These are phyloP conservation scores for Coreius guichenoti DNA, from an alignment of 2,797 vertebrate genomes.

Conservation along the genomic window DNA sequence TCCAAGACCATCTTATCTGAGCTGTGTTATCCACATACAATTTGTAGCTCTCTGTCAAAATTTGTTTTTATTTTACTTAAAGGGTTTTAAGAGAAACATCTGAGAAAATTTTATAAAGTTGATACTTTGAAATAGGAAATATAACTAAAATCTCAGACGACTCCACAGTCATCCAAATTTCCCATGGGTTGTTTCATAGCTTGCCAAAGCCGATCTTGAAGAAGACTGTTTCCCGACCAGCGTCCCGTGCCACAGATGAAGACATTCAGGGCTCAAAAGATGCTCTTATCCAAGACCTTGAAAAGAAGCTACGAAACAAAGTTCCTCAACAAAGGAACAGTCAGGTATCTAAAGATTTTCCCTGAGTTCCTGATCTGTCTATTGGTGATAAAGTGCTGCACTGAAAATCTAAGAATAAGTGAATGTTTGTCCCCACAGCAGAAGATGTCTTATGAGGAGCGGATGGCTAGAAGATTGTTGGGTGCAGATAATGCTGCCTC, in stretches of 20 bases:
- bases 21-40: neutral
- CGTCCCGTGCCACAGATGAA: slow-evolving; percentile 85
- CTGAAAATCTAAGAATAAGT: neutral
- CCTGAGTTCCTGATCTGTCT: neutral
- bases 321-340: slow-evolving; percentile 86
- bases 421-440: slow-evolving; percentile 63
- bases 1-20: neutral
- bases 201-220: slow-evolving; percentile 86
- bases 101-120: neutral
- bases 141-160: neutral
- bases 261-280: slow-evolving; percentile 96
- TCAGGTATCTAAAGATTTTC: slow-evolving; percentile 77
- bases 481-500: slow-evolving; percentile 87
- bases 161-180: neutral
- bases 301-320: slow-evolving; percentile 92
- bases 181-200: slow-evolving; percentile 67
- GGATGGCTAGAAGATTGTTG: slow-evolving; percentile 94
- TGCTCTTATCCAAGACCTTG: slow-evolving; percentile 94
- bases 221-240: slow-evolving; percentile 77
- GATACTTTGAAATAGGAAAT: neutral
- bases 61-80: neutral
- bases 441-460: slow-evolving; percentile 93
- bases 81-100: neutral
- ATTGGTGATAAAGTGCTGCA: neutral
- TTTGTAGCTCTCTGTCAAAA: neutral